Percentiles rank a stretch among this genome's conserved stretches.
Evolutionary conservation across 1,140 invertebrate genomes (phyloP).

Genomic region (Leptestheria dahalacensis): DNA sequence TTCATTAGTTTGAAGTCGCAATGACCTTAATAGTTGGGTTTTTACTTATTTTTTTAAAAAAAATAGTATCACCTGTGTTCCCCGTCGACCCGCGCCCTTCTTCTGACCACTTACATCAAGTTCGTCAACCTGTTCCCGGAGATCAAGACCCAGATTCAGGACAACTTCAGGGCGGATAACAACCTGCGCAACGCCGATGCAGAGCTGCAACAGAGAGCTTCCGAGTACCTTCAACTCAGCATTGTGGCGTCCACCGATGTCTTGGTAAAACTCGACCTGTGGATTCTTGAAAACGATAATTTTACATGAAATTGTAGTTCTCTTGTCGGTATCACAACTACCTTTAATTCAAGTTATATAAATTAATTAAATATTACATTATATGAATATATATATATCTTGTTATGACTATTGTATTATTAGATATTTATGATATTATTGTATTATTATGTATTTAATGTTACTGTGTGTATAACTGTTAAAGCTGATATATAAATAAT

Average conservation of each 20-base stretch:
- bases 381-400: too few species aligned
- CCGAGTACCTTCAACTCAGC: slow-evolving; percentile 93
- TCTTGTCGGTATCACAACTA: too few species aligned
- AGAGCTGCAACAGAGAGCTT: slow-evolving; percentile 93
- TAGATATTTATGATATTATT: neutral
- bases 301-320: too few species aligned
- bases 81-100: slow-evolving; percentile 81
- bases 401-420: neutral
- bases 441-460: neutral
- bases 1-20: too few species aligned
- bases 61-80: slow-evolving; percentile 88
- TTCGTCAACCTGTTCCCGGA: slow-evolving; percentile 99
- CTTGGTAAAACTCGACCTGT: slow-evolving; percentile 42
- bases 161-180: slow-evolving; percentile 89
- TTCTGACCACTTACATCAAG: slow-evolving; percentile 97
- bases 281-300: too few species aligned
- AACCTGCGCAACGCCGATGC: slow-evolving; percentile 95
- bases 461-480: too few species aligned
- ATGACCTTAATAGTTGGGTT: too few species aligned
- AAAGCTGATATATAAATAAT: too few species aligned
- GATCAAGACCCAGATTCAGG: slow-evolving; percentile 91
- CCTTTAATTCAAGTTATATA: too few species aligned
- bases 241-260: slow-evolving; percentile 94
- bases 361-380: too few species aligned
- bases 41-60: slow-evolving; percentile 20